These are phyloP conservation scores for Tauraco erythrolophus DNA, from an alignment of 2,113 vertebrate species.

Conservation along the genomic window DNA sequence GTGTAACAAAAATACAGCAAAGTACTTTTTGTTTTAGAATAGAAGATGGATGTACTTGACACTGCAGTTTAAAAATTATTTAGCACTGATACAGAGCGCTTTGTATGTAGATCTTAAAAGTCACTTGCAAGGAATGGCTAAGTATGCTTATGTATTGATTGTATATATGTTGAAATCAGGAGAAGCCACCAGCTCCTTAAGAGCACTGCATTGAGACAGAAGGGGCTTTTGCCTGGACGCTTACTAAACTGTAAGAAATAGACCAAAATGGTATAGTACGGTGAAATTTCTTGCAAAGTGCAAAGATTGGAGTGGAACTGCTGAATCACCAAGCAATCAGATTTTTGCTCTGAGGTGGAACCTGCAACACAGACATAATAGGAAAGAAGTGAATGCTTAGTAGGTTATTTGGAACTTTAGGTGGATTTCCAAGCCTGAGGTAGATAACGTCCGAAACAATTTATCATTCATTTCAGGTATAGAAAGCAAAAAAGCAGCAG, in stretches of 20 bases:
- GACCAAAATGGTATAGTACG: background rate
- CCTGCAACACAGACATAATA: background rate
- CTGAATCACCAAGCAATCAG: background rate
- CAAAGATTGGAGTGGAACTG: background rate
- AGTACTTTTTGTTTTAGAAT: background rate
- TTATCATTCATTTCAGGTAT: conserved; percentile 10
- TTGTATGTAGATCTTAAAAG: background rate
- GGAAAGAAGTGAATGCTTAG: background rate
- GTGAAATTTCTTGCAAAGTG: background rate
- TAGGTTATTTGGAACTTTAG: background rate
- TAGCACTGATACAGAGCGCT: background rate
- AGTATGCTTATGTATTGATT: background rate
- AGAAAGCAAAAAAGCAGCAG: background rate
- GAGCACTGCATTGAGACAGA: background rate
- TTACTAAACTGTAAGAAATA: background rate
- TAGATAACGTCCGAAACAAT: background rate
- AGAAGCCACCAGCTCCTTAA: background rate
- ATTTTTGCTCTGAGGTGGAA: background rate
- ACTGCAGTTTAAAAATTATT: background rate
- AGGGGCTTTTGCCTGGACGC: background rate
- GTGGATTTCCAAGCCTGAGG: conserved; percentile 15
- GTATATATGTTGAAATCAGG: background rate
- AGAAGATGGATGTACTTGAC: background rate
- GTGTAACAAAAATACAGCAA: background rate
- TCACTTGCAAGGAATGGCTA: background rate